These are phyloP conservation scores for Gulo gulo DNA, from an alignment of 2,113 vertebrate genomes.

Conservation along the genomic window DNA sequence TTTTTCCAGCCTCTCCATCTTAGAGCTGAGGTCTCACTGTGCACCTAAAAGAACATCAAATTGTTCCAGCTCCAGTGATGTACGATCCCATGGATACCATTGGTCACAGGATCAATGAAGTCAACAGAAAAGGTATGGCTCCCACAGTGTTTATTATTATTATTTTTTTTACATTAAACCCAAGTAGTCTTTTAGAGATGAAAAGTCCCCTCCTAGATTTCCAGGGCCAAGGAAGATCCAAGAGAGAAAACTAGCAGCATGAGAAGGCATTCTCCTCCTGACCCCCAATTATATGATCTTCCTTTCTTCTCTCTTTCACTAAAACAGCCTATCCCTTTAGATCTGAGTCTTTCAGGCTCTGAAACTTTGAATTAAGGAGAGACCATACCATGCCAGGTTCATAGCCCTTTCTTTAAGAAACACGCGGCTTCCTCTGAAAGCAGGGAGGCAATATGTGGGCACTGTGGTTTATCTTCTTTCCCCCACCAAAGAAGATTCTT, in stretches of 20 bases:
- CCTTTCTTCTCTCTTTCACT: background rate
- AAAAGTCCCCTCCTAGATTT: slow-evolving; percentile 47
- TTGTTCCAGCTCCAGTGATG: slow-evolving; percentile 54
- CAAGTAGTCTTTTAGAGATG: slow-evolving; percentile 39
- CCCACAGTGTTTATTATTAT: slow-evolving; percentile 72
- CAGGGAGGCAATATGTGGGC: background rate
- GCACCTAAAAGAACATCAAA: slow-evolving; percentile 75
- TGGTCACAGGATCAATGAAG: slow-evolving; percentile 70
- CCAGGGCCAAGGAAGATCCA: background rate
- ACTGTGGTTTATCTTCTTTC: background rate
- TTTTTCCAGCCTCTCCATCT: slow-evolving; percentile 75
- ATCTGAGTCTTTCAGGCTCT: background rate
- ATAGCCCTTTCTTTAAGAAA: background rate
- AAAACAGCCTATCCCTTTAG: background rate
- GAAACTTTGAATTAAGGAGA: background rate
- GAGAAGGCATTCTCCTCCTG: background rate
- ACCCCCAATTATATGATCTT: background rate
- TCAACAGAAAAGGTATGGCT: slow-evolving; percentile 59
- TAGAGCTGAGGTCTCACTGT: slow-evolving; percentile 56
- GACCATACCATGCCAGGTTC: background rate
- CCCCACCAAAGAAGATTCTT: background rate
- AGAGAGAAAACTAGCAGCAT: background rate
- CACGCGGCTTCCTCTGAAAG: background rate
- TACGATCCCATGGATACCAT: slow-evolving; percentile 57
- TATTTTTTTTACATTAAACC: slow-evolving; percentile 63